Base-by-base conservation (phyloP, 2,888 invertebrate genomes). In the Acheta domesticus region DNA sequence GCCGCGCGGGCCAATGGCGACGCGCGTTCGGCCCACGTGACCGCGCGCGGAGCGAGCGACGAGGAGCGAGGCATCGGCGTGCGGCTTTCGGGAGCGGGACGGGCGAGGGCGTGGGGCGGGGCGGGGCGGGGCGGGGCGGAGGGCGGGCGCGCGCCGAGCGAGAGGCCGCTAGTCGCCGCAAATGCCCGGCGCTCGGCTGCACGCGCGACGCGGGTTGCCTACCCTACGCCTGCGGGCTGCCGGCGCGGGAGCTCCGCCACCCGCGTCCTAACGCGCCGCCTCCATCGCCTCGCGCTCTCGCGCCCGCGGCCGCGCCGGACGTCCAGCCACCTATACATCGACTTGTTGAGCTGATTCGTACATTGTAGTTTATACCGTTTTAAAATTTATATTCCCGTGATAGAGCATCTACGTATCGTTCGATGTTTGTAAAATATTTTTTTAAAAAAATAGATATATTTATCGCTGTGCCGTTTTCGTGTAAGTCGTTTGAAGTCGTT, bases 61-160 rank as follows among this genome's bases (percentile, higher is more conserved):
- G 74, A 74, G 77, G 77, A 50, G 20, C 73, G 19, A 48, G 48
- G 74, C 75, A 20, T 49, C 16, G 21, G 77, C 21, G 49, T 48
- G 77, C 19, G 74, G 49, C 48, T 62, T 77, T 48, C 49, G 36
- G 62, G 74, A 16, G 77, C 48, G 21, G 49, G 74, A 49, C 76
- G 49, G 79, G 75, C 76, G 62, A n/a, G 73, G 77, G 73, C 23
- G 62, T 14, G 62, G 75, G 23, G 74, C 48, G 50, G 50, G 11
- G 78, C 36, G 62, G n/a, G 0, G 62, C 62, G 16, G 62, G 16
- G 36, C 36, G 36, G 36, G 8, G 23, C 23, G 5, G 36, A 36
- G 36, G 36, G 36, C 36, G 36, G 8, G 36, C 36, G 36, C 5
- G 36, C 36, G 36, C n/a, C n/a, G n/a, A n/a, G n/a, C n/a, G n/a